These are phyloP conservation scores for Meteorus sp. DNA, from an alignment of 1,140 invertebrate genomes.

Conservation along the genomic window DNA sequence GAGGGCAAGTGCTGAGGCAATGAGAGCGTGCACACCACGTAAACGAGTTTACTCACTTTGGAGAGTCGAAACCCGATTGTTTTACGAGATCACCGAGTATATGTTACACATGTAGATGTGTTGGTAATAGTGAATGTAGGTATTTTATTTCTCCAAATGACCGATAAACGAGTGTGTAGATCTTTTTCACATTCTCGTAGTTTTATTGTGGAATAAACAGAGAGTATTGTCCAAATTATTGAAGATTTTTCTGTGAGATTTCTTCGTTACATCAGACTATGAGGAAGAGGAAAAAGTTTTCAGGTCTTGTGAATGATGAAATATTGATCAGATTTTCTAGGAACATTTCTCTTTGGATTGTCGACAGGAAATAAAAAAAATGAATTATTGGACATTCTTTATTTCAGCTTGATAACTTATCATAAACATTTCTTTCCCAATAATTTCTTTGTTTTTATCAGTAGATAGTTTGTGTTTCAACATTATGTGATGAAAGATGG, in stretches of 20 bases:
- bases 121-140: background rate
- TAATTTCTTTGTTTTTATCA: too few species aligned
- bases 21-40: constrained; percentile 1
- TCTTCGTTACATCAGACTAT: too few species aligned
- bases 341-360: background rate
- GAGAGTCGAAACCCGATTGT: background rate
- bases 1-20: background rate
- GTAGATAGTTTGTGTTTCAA: too few species aligned
- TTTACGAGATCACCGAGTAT: background rate
- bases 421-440: too few species aligned
- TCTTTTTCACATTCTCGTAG: too few species aligned
- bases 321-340: background rate
- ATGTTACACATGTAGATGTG: background rate
- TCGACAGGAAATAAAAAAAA: background rate
- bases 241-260: too few species aligned
- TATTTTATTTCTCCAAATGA: background rate
- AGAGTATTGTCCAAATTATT: background rate
- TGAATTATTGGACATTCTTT: too few species aligned
- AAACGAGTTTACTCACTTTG: constrained; percentile 2
- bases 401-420: too few species aligned
- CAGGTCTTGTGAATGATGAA: too few species aligned
- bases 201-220: too few species aligned
- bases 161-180: background rate
- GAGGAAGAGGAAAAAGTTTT: too few species aligned
- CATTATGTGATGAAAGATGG: too few species aligned